A percentile compares a stretch with the other conserved stretches of the same genome.
These are phyloP conservation scores for Spermophilus dauricus DNA, from an alignment of 2,113 vertebrate species.

Conservation along the genomic window DNA sequence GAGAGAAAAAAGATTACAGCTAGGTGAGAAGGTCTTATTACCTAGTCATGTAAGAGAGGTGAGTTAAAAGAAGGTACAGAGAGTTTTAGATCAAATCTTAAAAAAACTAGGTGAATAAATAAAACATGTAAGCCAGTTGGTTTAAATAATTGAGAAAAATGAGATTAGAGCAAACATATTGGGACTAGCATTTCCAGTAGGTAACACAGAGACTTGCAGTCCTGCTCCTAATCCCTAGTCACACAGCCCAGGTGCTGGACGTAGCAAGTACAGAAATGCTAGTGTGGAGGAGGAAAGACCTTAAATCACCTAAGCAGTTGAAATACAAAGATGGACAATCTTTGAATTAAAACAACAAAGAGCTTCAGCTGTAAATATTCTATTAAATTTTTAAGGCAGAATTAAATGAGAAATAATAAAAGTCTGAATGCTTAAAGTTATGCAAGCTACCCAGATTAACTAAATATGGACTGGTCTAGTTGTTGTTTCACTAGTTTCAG, in stretches of 20 bases:
- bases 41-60: background rate
- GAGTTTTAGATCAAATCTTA: slow-evolving; percentile 28
- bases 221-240: background rate
- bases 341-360: slow-evolving; percentile 1
- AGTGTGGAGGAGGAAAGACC: background rate
- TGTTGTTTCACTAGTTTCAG: background rate
- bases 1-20: background rate
- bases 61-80: background rate
- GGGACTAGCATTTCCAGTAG: background rate
- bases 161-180: background rate
- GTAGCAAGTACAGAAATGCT: background rate
- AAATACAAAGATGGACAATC: background rate
- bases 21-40: background rate
- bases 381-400: background rate
- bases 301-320: background rate
- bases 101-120: background rate
- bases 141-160: background rate
- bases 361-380: background rate
- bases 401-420: background rate
- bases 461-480: background rate
- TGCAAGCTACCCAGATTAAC: background rate
- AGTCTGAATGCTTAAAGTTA: background rate
- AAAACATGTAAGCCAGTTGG: background rate
- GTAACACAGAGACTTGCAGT: background rate
- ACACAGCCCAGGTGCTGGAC: background rate